Percentiles rank a stretch among this genome's conserved stretches.
Evolutionary conservation across 2,113 vertebrate species (phyloP).

Genomic region (Entomyzon cyanotis): DNA sequence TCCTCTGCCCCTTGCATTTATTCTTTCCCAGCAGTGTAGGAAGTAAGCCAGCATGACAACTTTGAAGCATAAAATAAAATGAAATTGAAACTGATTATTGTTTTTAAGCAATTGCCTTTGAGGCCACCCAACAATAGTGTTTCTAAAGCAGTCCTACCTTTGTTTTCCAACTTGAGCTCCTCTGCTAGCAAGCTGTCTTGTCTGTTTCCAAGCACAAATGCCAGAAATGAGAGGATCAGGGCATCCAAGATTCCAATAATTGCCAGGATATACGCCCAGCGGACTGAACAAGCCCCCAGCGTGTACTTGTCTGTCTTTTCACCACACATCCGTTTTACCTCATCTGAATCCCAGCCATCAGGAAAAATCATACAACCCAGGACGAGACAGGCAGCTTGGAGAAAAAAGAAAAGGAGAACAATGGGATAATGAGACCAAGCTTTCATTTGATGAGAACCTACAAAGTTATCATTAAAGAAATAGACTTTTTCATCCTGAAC

Average conservation of each 20-base stretch:
- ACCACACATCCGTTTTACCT: constrained; percentile 92
- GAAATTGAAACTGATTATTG: background rate
- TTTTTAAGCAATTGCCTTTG: background rate
- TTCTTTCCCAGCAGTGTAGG: background rate
- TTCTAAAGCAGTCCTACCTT: constrained; percentile 81
- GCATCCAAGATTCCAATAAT: constrained; percentile 97
- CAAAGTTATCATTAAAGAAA: constrained; percentile 29
- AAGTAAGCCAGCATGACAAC: background rate
- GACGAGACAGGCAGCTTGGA: constrained; percentile 91
- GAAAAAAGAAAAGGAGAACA: constrained; percentile 42
- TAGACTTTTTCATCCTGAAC: background rate
- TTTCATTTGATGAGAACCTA: constrained; percentile 11
- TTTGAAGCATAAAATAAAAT: background rate
- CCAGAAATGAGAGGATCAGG: constrained; percentile 95
- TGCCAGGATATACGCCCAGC: constrained; percentile 95
- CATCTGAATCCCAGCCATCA: constrained; percentile 94
- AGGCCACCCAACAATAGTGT: constrained; percentile 6
- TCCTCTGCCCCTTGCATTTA: background rate
- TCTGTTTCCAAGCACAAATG: constrained; percentile 95
- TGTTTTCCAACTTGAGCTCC: constrained; percentile 94
- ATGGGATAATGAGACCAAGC: constrained; percentile 34
- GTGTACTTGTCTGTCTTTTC: constrained; percentile 95
- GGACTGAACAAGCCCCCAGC: constrained; percentile 92
- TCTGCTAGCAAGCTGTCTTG: constrained; percentile 96
- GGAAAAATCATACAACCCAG: constrained; percentile 98